Evolutionary conservation across 2,797 vertebrate species (phyloP), one percentile per base, ranked within the genome.

Genomic region (Glyptemys insculpta): DNA sequence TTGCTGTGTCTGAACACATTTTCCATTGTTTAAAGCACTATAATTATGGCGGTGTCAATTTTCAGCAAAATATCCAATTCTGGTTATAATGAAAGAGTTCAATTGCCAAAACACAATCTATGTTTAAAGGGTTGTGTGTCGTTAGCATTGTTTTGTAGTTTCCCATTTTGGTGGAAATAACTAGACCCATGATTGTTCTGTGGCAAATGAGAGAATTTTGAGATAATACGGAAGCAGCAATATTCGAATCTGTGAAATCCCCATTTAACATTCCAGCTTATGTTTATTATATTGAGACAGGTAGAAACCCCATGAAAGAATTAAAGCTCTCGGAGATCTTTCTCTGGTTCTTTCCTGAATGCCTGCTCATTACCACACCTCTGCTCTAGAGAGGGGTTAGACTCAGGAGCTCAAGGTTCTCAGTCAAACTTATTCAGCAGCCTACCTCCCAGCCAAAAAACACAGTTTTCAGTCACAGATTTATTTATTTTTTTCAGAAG

Each of bases 31-130:
- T 37, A 86, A 95, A 96, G 84, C 90, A 76, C 74, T 34, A 54
- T 83, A n/a, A 88, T 95, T 86, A 89, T 84, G 93, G 81, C 44
- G 93, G 83, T 92, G 95, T 83, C 88, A 65, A 76, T 91, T 96
- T 96, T 90, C 92, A 89, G 94, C 88, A 93, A 68, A 92, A 90
- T 54, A 79, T 94, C 88, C 79, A 85, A 53, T 18, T 89, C 81
- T 94, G 86, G 92, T 96, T 89, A 31, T 86, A 81, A 0, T 85
- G 86, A 91, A 96, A 89, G 76, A 95, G n/a, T 37, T 68, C 52
- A 96, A 93, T 79, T 89, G 91, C 90, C 93, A 76, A 14, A 93
- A 41, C 91, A 85, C 54, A 95, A 86, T 18, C 68, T 34, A 2
- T 8, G 4, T 74, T 95, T 91, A 79, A 86, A 88, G 47, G 80